These are phyloP conservation scores for Helicoverpa assulta DNA, from an alignment of 2,888 invertebrate genomes.

Conservation along the genomic window DNA sequence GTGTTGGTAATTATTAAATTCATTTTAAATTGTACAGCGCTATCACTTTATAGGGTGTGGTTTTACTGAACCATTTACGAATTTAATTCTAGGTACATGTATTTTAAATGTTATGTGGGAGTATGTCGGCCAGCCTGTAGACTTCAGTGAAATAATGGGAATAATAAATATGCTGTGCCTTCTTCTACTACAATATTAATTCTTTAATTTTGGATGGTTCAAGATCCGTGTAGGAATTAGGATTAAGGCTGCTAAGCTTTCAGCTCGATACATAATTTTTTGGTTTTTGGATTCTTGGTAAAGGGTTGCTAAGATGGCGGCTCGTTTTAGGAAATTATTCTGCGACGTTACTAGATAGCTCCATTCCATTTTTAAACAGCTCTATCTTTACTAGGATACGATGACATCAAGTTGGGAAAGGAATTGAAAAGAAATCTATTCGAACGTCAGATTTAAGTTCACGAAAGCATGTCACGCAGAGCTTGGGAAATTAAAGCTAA, in stretches of 20 bases:
- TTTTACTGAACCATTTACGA: constrained; percentile 10
- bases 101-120: constrained; percentile 1
- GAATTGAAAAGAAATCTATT: not conserved
- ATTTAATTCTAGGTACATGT: not conserved
- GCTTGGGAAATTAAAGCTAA: not conserved
- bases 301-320: not conserved
- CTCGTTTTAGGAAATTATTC: not conserved
- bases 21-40: constrained; percentile 47
- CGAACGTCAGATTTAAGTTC: not conserved
- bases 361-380: not conserved
- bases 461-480: not conserved
- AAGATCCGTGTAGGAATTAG: too few species aligned
- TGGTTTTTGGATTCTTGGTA: too few species aligned
- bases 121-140: not conserved
- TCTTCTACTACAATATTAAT: not conserved
- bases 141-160: not conserved
- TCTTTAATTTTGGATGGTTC: too few species aligned
- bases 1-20: constrained; percentile 59
- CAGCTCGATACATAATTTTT: too few species aligned
- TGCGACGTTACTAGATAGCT: not conserved
- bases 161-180: too few species aligned
- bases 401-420: not conserved
- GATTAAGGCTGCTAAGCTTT: too few species aligned
- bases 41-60: constrained; percentile 37
- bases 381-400: not conserved